Conservation (phyloP, 92 coral and sea anemone genomes). For the Scolanthus callimorphus region DNA sequence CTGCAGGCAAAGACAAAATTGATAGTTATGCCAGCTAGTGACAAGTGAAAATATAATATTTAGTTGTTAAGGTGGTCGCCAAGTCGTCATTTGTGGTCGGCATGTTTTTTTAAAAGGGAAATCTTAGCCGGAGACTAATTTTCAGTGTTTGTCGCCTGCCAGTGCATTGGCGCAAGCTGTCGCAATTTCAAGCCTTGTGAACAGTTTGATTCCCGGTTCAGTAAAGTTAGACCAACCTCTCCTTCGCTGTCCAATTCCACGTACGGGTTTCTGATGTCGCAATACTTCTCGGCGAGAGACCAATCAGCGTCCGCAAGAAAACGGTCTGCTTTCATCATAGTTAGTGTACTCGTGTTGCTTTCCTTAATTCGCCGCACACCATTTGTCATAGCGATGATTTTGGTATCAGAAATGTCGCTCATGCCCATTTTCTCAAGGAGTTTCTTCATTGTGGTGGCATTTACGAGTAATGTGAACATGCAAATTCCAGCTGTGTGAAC, state of each 20-base stretch:
- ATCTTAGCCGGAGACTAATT: too few relatives aligned
- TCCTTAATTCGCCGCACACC: slow-evolving; percentile 83
- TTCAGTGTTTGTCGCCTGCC: too few relatives aligned
- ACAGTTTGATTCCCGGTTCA: too few relatives aligned
- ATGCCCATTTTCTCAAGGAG: slow-evolving; percentile 89
- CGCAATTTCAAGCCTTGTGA: too few relatives aligned
- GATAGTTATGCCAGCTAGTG: too few relatives aligned
- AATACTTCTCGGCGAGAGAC: slow-evolving; percentile 84
- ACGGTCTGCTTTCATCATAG: slow-evolving; percentile 94
- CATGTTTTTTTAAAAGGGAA: too few relatives aligned
- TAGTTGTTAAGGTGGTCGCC: too few relatives aligned
- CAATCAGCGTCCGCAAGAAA: slow-evolving; percentile 99
- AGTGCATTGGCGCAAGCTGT: too few relatives aligned
- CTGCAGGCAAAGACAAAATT: too few relatives aligned
- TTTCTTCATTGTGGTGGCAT: slow-evolving; percentile 97
- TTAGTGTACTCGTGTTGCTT: slow-evolving; percentile 82
- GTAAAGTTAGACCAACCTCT: slow-evolving; percentile 80
- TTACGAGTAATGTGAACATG: slow-evolving; percentile 82
- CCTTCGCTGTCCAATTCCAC: slow-evolving; percentile 66
- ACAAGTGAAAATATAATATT: too few relatives aligned
- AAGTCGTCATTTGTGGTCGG: too few relatives aligned
- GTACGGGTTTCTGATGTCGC: slow-evolving; percentile 87
- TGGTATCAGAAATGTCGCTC: slow-evolving; percentile 98
- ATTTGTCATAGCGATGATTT: slow-evolving; percentile 95
- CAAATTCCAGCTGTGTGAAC: slow-evolving; percentile 98